Conservation (phyloP, 2,797 vertebrate genomes). For the Gymnoscopelus braueri region DNA sequence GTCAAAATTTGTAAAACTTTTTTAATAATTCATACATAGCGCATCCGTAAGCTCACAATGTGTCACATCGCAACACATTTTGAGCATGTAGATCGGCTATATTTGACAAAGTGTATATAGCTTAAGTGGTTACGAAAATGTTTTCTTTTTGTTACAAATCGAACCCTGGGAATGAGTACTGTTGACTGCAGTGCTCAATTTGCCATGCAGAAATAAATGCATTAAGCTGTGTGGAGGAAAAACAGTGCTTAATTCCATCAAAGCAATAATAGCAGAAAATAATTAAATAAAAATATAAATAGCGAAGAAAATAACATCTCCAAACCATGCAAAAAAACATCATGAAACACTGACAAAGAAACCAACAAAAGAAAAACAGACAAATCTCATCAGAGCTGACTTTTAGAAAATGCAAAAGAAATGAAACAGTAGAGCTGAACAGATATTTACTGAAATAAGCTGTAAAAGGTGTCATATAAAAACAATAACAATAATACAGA, state of each 20-base stretch:
- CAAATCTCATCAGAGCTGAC: constrained; percentile 52
- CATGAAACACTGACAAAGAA: constrained; percentile 73
- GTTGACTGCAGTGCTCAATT: constrained; percentile 76
- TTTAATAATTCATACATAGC: too few species aligned
- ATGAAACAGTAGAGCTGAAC: constrained; percentile 64
- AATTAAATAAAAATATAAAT: constrained; percentile 72
- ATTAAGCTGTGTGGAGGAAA: constrained; percentile 77
- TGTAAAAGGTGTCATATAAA: constrained; percentile 67
- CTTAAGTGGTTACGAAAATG: too few species aligned
- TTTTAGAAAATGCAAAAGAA: constrained; percentile 52
- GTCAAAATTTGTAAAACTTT: too few species aligned
- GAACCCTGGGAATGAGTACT: constrained; percentile 69
- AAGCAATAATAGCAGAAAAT: constrained; percentile 73
- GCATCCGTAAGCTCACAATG: too few species aligned
- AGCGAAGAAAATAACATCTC: constrained; percentile 59
- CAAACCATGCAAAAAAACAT: constrained; percentile 83
- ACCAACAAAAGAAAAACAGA: constrained; percentile 66
- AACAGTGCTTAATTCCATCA: constrained; percentile 83
- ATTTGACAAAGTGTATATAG: too few species aligned
- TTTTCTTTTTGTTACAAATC: too few species aligned
- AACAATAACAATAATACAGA: constrained; percentile 68
- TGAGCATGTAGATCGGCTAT: too few species aligned
- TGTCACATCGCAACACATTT: too few species aligned
- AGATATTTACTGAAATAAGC: constrained; percentile 69
- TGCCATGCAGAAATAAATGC: constrained; percentile 82